Evolutionary conservation across 2,888 invertebrate genomes (phyloP).

Genomic region (Epinotia brunnichana): DNA sequence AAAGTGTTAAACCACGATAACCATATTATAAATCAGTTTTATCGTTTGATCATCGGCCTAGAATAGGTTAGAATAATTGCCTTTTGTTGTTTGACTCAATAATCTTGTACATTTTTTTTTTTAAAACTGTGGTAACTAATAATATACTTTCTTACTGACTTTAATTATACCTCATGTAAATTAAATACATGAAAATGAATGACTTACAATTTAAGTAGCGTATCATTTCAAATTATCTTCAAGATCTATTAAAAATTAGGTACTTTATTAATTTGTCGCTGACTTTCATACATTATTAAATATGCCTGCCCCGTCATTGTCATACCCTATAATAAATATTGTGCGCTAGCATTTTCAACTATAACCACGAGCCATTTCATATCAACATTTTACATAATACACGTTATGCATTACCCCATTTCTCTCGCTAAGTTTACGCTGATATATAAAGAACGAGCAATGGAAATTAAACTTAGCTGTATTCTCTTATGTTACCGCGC

Average conservation of each 20-base stretch:
- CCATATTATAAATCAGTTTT: no score
- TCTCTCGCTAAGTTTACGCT: neutral
- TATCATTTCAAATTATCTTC: neutral
- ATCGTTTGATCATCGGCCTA: no score
- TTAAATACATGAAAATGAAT: neutral
- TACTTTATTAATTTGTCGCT: neutral
- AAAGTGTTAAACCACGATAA: no score
- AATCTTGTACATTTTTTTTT: no score
- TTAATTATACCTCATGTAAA: neutral
- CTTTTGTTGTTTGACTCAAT: no score
- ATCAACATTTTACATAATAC: neutral
- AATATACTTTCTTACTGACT: no score
- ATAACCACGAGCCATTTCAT: neutral
- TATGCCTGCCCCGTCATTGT: neutral
- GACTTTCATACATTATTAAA: conserved; percentile 9
- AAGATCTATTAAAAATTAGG: neutral
- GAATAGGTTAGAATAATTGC: no score
- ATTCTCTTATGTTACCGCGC: conserved; percentile 56
- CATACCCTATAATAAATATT: neutral
- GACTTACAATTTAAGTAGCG: neutral
- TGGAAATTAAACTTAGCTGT: neutral
- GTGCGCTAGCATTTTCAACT: conserved; percentile 5
- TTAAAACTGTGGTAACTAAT: no score
- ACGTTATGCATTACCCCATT: neutral
- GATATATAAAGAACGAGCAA: neutral